phyloP scores from a whole-genome alignment of 2,113 vertebrate species.

The Lathamus discolor region DNA sequence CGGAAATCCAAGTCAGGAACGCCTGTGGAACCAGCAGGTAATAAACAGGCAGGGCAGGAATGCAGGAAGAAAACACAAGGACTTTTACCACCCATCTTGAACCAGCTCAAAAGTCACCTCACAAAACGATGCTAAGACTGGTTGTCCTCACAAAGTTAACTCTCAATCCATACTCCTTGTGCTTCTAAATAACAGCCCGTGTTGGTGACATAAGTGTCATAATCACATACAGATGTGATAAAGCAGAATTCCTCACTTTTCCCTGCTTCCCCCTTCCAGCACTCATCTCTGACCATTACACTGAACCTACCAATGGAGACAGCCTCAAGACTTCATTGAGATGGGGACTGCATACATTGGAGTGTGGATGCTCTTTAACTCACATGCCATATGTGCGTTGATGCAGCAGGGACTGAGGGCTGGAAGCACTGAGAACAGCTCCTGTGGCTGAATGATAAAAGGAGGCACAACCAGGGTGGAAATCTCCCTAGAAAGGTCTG shows the following conservation, averaged over 20 bases:
- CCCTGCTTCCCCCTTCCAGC: no score
- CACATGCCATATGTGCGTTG: neutral
- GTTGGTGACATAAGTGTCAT: neutral
- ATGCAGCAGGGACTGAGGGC: neutral
- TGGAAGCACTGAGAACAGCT: neutral
- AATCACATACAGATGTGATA: neutral
- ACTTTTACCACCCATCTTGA: neutral
- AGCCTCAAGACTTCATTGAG: neutral
- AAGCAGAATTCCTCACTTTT: neutral
- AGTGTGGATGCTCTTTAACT: neutral
- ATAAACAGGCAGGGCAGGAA: neutral
- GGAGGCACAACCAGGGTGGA: neutral
- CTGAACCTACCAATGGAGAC: neutral
- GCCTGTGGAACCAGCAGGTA: fast-evolving
- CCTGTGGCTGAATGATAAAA: neutral
- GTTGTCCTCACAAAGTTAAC: neutral
- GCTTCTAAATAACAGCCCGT: neutral
- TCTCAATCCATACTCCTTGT: neutral
- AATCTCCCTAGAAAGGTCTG: neutral
- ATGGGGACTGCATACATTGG: neutral
- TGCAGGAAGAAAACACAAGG: neutral
- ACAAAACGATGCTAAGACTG: neutral
- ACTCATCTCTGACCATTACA: neutral
- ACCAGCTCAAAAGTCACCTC: neutral
- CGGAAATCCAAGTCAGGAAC: neutral